Percentiles rank a stretch among this genome's conserved stretches.
Conservation (phyloP, 2,797 vertebrate species). For the Paratrypauchen microcephalus region DNA sequence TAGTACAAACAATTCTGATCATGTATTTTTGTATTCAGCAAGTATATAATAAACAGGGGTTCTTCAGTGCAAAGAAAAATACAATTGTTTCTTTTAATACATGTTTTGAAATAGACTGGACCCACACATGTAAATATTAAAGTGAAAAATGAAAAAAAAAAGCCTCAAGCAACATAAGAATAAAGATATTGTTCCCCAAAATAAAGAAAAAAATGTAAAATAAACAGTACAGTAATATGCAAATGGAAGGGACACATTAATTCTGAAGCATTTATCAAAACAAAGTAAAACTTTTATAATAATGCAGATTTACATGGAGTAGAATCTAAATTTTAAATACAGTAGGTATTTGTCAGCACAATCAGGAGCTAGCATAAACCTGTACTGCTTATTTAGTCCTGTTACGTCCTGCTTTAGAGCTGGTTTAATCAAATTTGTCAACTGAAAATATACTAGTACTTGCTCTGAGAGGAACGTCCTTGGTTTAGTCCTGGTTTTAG, state of each 20-base stretch:
- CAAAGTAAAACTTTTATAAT: neutral
- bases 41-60: constrained; percentile 25
- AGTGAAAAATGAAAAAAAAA: neutral
- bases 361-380: neutral
- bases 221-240: neutral
- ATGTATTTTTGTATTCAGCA: constrained; percentile 12
- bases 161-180: neutral
- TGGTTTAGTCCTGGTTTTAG: neutral
- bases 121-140: neutral
- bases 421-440: neutral
- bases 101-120: constrained; percentile 5
- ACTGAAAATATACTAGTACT: no score
- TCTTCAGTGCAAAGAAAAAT: constrained; percentile 11
- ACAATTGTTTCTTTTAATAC: neutral
- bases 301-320: neutral
- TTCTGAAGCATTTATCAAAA: neutral
- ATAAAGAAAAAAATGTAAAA: neutral
- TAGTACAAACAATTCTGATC: neutral
- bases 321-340: neutral
- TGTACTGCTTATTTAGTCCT: no score
- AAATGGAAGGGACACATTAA: neutral
- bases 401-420: neutral
- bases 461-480: no score
- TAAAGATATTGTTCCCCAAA: neutral
- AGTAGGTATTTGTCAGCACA: neutral